Base-by-base conservation (phyloP, 2,797 vertebrate genomes). In the Varecia variegata region DNA sequence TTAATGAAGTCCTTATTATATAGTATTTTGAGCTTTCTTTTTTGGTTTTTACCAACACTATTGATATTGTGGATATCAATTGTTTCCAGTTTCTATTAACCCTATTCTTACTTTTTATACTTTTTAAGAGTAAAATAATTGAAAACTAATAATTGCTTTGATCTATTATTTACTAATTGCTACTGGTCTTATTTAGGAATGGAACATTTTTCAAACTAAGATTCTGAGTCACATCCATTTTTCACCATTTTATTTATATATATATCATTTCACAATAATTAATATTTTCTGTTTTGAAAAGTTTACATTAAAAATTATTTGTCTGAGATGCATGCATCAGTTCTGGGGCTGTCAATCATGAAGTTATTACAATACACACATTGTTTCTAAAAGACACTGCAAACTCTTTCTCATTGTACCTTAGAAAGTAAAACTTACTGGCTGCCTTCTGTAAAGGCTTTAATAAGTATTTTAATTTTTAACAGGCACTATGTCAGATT, bases 181-280 rank as follows among this genome's bases (percentile, higher is more conserved):
- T 89, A n/a, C 12, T 85, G 85, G 56, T 82, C 45, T 92, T 87
- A 85, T 21, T 71, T 43, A 62, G 14, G 17, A 96, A 87, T 56
- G 6, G 5, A 77, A 89, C 21, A 77, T 65, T 81, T 97, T 81
- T 74, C 47, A 81, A 89, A 86, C 91, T 88, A 94, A 84, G 32
- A 77, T 77, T 35, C 11, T 93, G n/a, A 93, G 27, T 96, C 58
- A 85, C 43, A 96, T 40, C 6, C n/a, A 35, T 32, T 76, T 95
- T 65, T 89, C 70, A 70, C 10, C 40, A 91, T 60, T 79, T 95
- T 94, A 54, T 79, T 93, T 73, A 40, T 88, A 88, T 94, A 88
- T 94, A 56, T 43, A 25, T 85, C 5, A 92, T 27, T 80, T 87
- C 20, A 84, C 0, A 47, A 20, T 86, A 83, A 50, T 70, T 76